Percentiles rank a stretch among this genome's conserved stretches.
These are phyloP conservation scores for Saguinus midas DNA, from an alignment of 2,113 vertebrate genomes.

Conservation along the genomic window DNA sequence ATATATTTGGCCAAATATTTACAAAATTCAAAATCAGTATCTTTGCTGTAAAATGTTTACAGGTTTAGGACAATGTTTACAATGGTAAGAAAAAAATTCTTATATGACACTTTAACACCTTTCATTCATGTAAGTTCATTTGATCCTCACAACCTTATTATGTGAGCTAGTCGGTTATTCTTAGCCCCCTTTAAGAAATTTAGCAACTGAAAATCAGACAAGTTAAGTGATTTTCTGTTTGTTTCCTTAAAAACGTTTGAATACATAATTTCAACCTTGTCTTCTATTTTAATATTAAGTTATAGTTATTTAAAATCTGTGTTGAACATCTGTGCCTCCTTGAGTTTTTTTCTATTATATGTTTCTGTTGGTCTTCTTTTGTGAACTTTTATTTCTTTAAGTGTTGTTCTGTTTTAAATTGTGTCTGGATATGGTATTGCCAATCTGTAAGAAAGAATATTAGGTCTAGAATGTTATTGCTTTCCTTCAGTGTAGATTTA, in stretches of 20 bases:
- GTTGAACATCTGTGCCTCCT: neutral
- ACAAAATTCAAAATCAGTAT: neutral
- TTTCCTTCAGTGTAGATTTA: neutral
- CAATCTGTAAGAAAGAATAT: neutral
- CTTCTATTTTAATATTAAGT: neutral
- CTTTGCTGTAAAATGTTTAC: neutral
- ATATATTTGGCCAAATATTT: neutral
- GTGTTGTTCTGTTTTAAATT: neutral
- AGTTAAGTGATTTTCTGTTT: neutral
- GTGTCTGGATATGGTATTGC: neutral
- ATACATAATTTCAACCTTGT: neutral
- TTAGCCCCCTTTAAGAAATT: neutral
- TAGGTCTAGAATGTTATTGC: neutral
- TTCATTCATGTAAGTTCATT: neutral
- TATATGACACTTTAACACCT: neutral
- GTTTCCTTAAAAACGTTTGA: neutral
- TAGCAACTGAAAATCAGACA: neutral
- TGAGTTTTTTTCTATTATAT: neutral
- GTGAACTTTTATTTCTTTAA: neutral
- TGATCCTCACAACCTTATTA: neutral
- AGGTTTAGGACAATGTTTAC: neutral
- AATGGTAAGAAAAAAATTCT: neutral
- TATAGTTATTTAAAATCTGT: neutral
- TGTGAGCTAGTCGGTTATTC: neutral
- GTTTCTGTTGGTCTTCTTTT: neutral